Percentiles rank a stretch among this genome's conserved stretches.
phyloP scores from a whole-genome alignment of 1,140 invertebrate species.

The Aphelenchoides fujianensis region DNA sequence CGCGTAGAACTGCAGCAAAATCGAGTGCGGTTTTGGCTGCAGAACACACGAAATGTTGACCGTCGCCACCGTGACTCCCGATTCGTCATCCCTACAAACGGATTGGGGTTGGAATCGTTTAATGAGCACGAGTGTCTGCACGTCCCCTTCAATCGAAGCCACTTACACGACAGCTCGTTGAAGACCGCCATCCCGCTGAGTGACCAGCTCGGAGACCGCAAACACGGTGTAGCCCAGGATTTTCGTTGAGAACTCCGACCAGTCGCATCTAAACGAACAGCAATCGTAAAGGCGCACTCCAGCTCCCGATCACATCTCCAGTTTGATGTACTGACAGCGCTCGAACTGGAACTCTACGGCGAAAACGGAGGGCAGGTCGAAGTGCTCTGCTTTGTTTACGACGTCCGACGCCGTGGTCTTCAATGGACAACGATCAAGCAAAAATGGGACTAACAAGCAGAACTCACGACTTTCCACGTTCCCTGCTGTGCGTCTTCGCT shows the following conservation, averaged over 20 bases:
- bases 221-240: slow-evolving; percentile 53
- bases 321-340: slow-evolving; percentile 49
- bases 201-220: slow-evolving; percentile 48
- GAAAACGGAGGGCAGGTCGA: slow-evolving; percentile 43
- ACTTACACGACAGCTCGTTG: slow-evolving; percentile 43
- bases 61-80: slow-evolving; percentile 38
- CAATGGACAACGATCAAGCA: slow-evolving; percentile 18
- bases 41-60: slow-evolving; percentile 50
- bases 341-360: slow-evolving; percentile 57
- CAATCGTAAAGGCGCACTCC: slow-evolving; percentile 9
- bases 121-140: too few species aligned
- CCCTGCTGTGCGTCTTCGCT: slow-evolving; percentile 47
- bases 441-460: slow-evolving; percentile 1
- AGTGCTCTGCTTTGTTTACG: slow-evolving; percentile 19
- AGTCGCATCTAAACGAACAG: slow-evolving; percentile 47
- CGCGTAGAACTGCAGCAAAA: slow-evolving; percentile 50
- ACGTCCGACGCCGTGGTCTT: slow-evolving; percentile 48
- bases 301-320: slow-evolving; percentile 43
- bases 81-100: slow-evolving; percentile 55
- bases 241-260: slow-evolving; percentile 25
- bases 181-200: slow-evolving; percentile 20
- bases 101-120: too few species aligned
- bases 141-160: slow-evolving; percentile 7
- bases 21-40: slow-evolving; percentile 46
- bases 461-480: slow-evolving; percentile 50